phyloP scores from a whole-genome alignment of 2,888 invertebrate genomes.

The Yponomeuta plumbellus region DNA sequence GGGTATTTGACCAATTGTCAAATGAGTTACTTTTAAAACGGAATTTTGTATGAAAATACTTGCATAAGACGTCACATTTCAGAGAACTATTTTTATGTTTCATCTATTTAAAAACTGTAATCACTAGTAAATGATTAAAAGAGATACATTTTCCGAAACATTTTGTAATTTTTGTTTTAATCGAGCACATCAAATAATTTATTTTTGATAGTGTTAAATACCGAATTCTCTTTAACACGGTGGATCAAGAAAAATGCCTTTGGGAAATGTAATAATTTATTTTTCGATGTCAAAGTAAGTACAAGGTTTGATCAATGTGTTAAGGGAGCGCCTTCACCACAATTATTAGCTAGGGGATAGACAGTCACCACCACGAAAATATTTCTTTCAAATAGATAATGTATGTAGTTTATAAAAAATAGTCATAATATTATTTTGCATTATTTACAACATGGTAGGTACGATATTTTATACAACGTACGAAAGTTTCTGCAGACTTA shows the following conservation, averaged over 20 bases:
- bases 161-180: no score
- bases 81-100: no score
- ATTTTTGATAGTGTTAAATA: no score
- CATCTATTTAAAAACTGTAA: no score
- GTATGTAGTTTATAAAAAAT: not conserved
- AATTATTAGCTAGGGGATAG: not conserved
- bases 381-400: not conserved
- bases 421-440: not conserved
- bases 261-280: not conserved
- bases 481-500: not conserved
- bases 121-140: no score
- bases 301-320: not conserved
- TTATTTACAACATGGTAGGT: conserved; percentile 5
- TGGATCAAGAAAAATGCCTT: not conserved
- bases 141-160: no score
- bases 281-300: conserved; percentile 6
- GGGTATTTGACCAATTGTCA: no score
- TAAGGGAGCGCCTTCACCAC: not conserved
- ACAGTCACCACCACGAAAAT: conserved; percentile 2
- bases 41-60: no score
- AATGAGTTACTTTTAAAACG: no score
- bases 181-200: no score
- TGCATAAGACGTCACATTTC: no score
- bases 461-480: not conserved
- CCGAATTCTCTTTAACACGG: no score